Evolutionary conservation across 2,888 invertebrate species (phyloP).

Genomic region (Scaptomyza polygonia): DNA sequence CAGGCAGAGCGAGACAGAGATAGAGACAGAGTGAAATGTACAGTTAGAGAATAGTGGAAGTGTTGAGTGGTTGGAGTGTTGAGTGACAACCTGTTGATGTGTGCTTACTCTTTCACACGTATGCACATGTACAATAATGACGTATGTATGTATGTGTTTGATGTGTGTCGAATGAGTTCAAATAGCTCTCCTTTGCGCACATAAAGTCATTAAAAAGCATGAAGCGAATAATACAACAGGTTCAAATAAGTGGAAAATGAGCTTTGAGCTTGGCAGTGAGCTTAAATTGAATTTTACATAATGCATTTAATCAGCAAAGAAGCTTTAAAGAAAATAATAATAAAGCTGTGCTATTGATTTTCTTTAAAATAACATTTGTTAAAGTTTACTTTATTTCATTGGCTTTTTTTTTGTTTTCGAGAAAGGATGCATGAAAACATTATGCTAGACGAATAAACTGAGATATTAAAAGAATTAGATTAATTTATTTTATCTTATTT

Average conservation of each 20-base stretch:
- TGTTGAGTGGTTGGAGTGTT: too few species aligned
- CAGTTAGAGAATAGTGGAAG: not conserved
- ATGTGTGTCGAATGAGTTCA: conserved; percentile 1
- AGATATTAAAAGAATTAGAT: too few species aligned
- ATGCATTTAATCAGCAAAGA: not conserved
- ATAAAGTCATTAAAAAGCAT: not conserved
- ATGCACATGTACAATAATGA: not conserved
- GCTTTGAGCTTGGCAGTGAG: not conserved
- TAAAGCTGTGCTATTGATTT: too few species aligned
- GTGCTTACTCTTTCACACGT: not conserved
- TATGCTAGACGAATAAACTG: too few species aligned
- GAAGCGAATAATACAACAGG: not conserved
- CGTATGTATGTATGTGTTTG: conserved; percentile 15
- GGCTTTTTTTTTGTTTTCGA: too few species aligned
- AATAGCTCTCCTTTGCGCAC: not conserved
- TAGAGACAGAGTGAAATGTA: not conserved
- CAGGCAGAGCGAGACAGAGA: not conserved
- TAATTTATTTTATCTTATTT: too few species aligned
- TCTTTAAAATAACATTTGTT: too few species aligned
- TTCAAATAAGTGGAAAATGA: not conserved
- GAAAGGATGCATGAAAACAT: too few species aligned
- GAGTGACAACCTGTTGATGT: conserved; percentile 47
- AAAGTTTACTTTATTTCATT: too few species aligned
- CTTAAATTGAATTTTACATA: not conserved
- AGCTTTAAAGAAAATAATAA: not conserved